Evolutionary conservation across 2,113 vertebrate species (phyloP).

Genomic region (Syngnathus typhle): DNA sequence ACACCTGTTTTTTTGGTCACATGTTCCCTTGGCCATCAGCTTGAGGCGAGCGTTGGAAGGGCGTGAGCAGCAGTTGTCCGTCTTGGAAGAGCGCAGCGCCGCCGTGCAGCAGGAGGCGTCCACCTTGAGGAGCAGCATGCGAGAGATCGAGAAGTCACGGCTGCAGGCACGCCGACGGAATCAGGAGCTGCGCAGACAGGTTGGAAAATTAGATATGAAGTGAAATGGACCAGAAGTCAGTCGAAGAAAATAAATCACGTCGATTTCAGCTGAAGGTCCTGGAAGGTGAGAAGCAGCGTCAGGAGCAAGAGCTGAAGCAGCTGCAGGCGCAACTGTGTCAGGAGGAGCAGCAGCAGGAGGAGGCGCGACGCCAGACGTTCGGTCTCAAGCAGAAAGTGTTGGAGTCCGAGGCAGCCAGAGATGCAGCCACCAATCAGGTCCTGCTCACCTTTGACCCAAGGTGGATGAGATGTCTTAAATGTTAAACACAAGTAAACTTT

Average conservation of each 20-base stretch:
- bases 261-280: constrained; percentile 71
- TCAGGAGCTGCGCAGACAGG: constrained; percentile 76
- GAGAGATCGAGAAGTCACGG: constrained; percentile 64
- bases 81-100: constrained; percentile 66
- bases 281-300: constrained; percentile 63
- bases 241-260: background rate
- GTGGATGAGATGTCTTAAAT: background rate
- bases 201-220: constrained; percentile 17
- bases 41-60: constrained; percentile 71
- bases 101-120: constrained; percentile 60
- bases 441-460: background rate
- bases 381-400: constrained; percentile 61
- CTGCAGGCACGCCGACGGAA: constrained; percentile 65
- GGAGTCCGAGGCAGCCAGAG: constrained; percentile 63
- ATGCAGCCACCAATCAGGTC: constrained; percentile 74
- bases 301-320: constrained; percentile 60
- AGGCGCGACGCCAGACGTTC: constrained; percentile 56
- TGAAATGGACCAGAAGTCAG: background rate
- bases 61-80: constrained; percentile 63
- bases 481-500: background rate
- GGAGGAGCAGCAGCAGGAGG: constrained; percentile 66
- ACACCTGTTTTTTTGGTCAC: no score
- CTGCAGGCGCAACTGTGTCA: constrained; percentile 64
- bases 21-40: constrained; percentile 41
- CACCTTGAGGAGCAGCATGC: constrained; percentile 62